Conservation (phyloP, 2,888 invertebrate genomes). For the Patella caerulea region DNA sequence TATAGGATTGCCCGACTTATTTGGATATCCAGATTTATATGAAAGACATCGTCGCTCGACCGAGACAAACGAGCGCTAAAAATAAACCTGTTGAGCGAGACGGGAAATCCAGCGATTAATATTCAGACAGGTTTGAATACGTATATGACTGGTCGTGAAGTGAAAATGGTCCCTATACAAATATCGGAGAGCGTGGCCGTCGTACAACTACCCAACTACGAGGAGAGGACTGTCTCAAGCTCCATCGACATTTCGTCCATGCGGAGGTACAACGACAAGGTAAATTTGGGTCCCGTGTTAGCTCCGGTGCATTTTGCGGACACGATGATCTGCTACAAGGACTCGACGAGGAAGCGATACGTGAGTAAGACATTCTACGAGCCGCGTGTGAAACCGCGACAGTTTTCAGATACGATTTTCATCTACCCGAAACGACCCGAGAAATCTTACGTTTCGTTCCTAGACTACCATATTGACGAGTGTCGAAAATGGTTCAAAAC, state of each 20-base stretch:
- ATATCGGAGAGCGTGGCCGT: constrained; percentile 56
- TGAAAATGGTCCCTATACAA: constrained; percentile 42
- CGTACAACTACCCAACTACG: constrained; percentile 50
- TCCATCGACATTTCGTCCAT: constrained; percentile 46
- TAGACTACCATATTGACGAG: constrained; percentile 61
- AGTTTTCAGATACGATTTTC: constrained; percentile 55
- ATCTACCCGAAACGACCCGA: constrained; percentile 52
- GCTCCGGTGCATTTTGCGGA: constrained; percentile 53
- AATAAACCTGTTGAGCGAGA: constrained; percentile 15
- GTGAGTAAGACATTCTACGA: constrained; percentile 58
- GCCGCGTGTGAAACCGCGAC: constrained; percentile 53
- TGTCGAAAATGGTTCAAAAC: constrained; percentile 63
- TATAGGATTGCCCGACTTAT: neutral
- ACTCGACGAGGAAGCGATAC: constrained; percentile 54
- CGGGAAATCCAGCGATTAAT: neutral
- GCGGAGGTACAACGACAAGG: constrained; percentile 55
- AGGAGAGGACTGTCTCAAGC: constrained; percentile 49
- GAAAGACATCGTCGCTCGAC: constrained; percentile 22
- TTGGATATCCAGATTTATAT: constrained; percentile 2
- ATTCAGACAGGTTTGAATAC: neutral
- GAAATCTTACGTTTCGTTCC: constrained; percentile 49
- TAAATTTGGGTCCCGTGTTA: constrained; percentile 52
- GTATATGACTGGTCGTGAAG: neutral
- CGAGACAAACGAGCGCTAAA: constrained; percentile 17
- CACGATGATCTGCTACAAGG: constrained; percentile 49